Evolutionary conservation across 2,113 vertebrate genomes (phyloP).

Genomic region (Buteo buteo): DNA sequence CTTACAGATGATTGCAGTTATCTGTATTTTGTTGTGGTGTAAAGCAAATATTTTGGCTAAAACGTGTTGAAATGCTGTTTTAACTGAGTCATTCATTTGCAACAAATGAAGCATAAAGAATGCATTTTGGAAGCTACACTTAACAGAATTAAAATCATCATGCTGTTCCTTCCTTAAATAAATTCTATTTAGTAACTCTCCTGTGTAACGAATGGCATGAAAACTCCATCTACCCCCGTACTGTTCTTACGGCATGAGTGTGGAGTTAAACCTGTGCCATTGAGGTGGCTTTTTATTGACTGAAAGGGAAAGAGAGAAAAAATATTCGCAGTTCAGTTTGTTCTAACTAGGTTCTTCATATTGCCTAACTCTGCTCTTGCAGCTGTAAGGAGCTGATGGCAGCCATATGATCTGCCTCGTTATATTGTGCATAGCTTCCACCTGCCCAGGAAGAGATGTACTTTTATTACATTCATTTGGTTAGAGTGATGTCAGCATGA

Average conservation of each 20-base stretch:
- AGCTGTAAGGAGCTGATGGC: neutral
- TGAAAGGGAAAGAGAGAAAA: neutral
- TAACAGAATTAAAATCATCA: conserved; percentile 3
- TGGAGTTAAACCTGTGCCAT: neutral
- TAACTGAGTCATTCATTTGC: conserved; percentile 28
- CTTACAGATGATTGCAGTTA: neutral
- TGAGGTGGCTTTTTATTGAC: neutral
- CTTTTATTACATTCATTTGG: neutral
- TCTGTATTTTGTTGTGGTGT: neutral
- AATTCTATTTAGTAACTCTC: neutral
- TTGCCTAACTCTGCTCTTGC: neutral
- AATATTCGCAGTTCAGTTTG: neutral
- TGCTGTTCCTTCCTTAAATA: neutral
- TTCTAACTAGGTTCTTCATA: neutral
- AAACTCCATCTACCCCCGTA: neutral
- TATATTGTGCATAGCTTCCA: neutral
- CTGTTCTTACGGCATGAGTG: neutral
- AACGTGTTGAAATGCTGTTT: neutral
- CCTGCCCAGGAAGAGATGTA: neutral
- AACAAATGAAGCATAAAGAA: conserved; percentile 37
- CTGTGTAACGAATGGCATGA: neutral
- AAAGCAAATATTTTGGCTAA: conserved; percentile 40
- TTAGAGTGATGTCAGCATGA: neutral
- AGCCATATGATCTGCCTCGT: neutral
- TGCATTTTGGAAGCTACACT: neutral